A percentile compares a stretch with the other conserved stretches of the same genome.
These are phyloP conservation scores for Andrena flavipes DNA, from an alignment of 2,888 invertebrate genomes.

Conservation along the genomic window DNA sequence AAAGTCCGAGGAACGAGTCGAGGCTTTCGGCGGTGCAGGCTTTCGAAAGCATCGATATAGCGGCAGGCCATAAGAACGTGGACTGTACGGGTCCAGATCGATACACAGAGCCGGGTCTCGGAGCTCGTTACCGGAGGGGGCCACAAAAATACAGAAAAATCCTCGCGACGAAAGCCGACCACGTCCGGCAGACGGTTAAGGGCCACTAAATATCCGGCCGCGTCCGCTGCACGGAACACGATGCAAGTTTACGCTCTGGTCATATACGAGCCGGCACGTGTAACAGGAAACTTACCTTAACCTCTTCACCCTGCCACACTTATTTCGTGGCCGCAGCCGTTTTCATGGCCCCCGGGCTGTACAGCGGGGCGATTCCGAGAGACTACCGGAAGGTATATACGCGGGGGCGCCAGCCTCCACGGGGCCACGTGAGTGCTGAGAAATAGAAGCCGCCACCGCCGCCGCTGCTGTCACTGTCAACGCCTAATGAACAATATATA, in stretches of 20 bases:
- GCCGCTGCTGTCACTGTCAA: constrained; percentile 76
- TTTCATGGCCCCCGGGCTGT: constrained; percentile 55
- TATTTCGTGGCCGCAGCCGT: constrained; percentile 66
- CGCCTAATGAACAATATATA: constrained; percentile 81
- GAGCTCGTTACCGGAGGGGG: constrained; percentile 50
- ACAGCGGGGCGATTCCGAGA: constrained; percentile 59
- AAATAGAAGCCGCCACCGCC: constrained; percentile 65
- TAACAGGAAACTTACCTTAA: constrained; percentile 70
- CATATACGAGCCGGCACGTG: constrained; percentile 58
- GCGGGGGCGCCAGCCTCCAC: neutral
- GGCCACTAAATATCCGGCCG: constrained; percentile 55
- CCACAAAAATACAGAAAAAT: constrained; percentile 56
- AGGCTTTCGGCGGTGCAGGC: neutral
- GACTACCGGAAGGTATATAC: constrained; percentile 44
- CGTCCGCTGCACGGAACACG: constrained; percentile 62
- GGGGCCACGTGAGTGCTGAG: constrained; percentile 56
- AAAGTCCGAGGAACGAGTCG: neutral
- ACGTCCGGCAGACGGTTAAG: constrained; percentile 48
- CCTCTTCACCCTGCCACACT: constrained; percentile 69
- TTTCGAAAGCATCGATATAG: neutral
- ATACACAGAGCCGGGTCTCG: constrained; percentile 13
- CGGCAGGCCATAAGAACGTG: constrained; percentile 12
- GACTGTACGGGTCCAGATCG: constrained; percentile 40
- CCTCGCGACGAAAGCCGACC: constrained; percentile 51
- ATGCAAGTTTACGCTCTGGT: constrained; percentile 64